These are phyloP conservation scores for Ceyx erithaca DNA, from an alignment of 2,797 vertebrate species.

Conservation along the genomic window DNA sequence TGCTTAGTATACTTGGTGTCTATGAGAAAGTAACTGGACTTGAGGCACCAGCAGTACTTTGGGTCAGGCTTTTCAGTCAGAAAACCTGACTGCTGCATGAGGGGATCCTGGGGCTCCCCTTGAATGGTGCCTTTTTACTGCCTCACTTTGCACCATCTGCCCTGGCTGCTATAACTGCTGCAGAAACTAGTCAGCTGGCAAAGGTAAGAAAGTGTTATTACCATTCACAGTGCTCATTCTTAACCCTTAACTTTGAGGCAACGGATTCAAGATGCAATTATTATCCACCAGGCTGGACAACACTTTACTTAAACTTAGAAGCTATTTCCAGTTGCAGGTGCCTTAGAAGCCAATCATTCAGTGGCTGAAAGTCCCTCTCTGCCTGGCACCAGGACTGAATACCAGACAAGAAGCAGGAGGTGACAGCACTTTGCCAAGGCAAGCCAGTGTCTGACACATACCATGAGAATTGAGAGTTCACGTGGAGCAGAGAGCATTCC, in stretches of 20 bases:
- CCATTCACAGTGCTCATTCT: background rate
- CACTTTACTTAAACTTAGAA: background rate
- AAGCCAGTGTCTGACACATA: background rate
- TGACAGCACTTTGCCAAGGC: background rate
- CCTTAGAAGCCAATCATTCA: background rate
- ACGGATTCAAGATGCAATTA: background rate
- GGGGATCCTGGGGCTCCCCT: background rate
- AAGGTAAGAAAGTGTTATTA: background rate
- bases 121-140: fast-evolving
- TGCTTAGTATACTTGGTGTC: background rate
- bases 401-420: background rate
- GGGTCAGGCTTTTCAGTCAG: background rate
- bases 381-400: fast-evolving
- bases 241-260: background rate
- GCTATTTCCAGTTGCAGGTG: background rate
- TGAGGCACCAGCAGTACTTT: background rate
- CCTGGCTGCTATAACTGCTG: background rate
- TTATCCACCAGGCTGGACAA: background rate
- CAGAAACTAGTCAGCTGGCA: background rate
- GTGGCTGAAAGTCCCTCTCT: background rate
- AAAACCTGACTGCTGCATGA: fast-evolving
- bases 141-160: background rate
- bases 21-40: background rate
- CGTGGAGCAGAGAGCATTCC: background rate
- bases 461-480: background rate